Evolutionary conservation across 2,888 invertebrate species (phyloP), one percentile per base, ranked within the genome.

Genomic region (Pollenia labialis): DNA sequence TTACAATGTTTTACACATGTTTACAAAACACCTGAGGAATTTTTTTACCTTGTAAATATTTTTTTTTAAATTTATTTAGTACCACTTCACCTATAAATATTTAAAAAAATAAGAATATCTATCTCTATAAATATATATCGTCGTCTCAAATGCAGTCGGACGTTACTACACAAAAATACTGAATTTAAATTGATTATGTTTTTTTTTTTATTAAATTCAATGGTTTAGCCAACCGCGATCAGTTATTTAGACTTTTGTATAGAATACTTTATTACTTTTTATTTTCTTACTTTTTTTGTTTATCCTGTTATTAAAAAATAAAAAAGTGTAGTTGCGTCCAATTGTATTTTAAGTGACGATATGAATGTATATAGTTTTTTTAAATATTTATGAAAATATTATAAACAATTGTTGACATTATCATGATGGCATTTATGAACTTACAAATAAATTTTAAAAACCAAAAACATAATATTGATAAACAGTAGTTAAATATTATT

Each of bases 361-460:
- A 42, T 42, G 4, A 1, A 56, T 4, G 56, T 56, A 44, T 18
- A 40, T 56, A 60, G 2, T 12, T 48, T 54, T n/a, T 58, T 54
- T 18, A 40, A 60, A 75, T 44, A 50, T 44, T 71, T 58, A 74
- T 58, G 16, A 69, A 69, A 76, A 71, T 54, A 48, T 64, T 81
- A 64, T 62, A 54, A 52, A 69, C 82, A 64, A 72, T 40, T 71
- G 74, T 14, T 74, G 79, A 80, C 79, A 80, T 72, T 74, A 79
- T 74, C 79, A 84, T 18, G 79, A 84, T 84, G 66, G 40, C 72
- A 74, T 84, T 80, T 74, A 32, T 74, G 42, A 56, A 60, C 74
- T 79, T 42, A 10, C 14, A 9, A 64, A 64, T 11, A 44, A 66
- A 32, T 44, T 12, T 12, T 2, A 72, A 48, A 64, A 48, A 16